Conservation (phyloP, 2,888 invertebrate species). For the Andrena praecox region DNA sequence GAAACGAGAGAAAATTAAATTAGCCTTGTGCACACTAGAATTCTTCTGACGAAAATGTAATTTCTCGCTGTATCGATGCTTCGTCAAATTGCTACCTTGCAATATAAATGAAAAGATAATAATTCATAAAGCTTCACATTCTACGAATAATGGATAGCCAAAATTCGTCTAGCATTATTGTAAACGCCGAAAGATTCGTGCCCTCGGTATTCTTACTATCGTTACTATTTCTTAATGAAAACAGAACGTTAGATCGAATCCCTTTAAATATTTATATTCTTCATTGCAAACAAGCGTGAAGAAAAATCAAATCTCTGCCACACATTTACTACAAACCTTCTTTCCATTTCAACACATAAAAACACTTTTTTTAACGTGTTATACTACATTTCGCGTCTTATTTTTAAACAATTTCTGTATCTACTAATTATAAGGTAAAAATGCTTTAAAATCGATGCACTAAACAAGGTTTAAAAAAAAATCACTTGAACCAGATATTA, state of each 20-base stretch:
- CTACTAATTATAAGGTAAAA: not conserved
- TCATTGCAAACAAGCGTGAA: too few species aligned
- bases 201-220: too few species aligned
- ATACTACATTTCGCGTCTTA: not conserved
- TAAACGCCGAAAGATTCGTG: not conserved
- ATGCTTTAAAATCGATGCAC: not conserved
- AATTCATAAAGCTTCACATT: not conserved
- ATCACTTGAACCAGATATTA: not conserved
- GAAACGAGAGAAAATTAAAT: constrained; percentile 59
- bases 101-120: not conserved
- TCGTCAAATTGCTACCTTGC: not conserved
- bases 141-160: too few species aligned
- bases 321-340: too few species aligned
- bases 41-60: constrained; percentile 40
- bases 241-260: not conserved
- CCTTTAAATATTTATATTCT: not conserved
- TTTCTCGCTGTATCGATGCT: constrained; percentile 5
- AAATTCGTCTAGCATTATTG: not conserved
- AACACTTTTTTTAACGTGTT: not conserved
- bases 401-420: not conserved
- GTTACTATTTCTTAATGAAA: not conserved
- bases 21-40: constrained; percentile 39
- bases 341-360: not conserved
- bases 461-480: not conserved
- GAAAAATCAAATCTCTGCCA: too few species aligned